phyloP scores from a whole-genome alignment of 2,113 vertebrate genomes.

The Rhizomys pruinosus region DNA sequence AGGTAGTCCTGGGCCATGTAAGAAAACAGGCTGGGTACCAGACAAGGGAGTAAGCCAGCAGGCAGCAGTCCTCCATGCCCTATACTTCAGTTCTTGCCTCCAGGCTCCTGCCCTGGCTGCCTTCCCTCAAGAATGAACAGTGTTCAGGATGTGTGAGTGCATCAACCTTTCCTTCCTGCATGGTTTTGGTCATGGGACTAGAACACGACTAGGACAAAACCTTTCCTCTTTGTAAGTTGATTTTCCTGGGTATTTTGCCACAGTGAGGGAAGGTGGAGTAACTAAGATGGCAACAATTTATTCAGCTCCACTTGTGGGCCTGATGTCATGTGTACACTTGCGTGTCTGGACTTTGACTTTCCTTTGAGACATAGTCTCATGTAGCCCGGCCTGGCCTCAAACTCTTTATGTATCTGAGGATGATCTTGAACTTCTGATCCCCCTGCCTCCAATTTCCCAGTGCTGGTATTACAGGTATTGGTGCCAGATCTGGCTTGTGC shows the following conservation, averaged over 20 bases:
- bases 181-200: no score
- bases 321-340: accelerated
- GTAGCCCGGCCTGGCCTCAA: neutral
- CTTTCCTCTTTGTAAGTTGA: neutral
- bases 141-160: no score
- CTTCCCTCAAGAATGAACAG: no score
- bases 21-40: no score
- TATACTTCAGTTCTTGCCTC: no score
- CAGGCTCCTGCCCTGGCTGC: no score
- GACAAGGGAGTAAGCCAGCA: no score
- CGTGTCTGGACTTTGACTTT: neutral
- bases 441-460: neutral
- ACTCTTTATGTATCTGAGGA: neutral
- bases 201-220: no score
- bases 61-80: no score
- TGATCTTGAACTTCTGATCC: neutral
- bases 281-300: no score
- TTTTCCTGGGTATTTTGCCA: neutral
- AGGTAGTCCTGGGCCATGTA: no score
- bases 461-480: neutral
- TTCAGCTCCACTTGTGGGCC: neutral
- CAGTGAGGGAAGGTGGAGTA: neutral
- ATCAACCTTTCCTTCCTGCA: no score
- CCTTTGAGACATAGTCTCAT: neutral
- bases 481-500: neutral